These are phyloP conservation scores for Zaprionus inermis DNA, from an alignment of 1,140 invertebrate genomes.

Conservation along the genomic window DNA sequence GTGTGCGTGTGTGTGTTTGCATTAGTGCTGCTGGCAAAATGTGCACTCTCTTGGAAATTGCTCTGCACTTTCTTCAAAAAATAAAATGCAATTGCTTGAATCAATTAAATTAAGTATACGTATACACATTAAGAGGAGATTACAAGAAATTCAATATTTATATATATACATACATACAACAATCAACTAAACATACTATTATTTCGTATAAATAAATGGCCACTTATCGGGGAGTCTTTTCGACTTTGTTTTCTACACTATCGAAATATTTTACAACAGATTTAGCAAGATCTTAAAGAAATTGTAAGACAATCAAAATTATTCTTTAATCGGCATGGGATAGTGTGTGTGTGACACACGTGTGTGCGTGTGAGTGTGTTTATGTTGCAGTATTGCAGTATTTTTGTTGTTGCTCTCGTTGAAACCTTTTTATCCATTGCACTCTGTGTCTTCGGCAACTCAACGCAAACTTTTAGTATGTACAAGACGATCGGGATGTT, in stretches of 20 bases:
- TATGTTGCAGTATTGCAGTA: too few relatives aligned
- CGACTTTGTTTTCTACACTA: background rate
- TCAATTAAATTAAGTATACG: slow-evolving; percentile 9
- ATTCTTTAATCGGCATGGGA: background rate
- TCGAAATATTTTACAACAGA: slow-evolving; percentile 9
- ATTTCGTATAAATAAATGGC: background rate
- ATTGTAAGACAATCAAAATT: background rate
- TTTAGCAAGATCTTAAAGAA: background rate
- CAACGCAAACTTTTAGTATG: slow-evolving; percentile 49
- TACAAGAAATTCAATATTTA: background rate
- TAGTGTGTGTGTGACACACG: background rate
- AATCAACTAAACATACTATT: background rate
- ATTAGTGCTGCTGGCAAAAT: slow-evolving; percentile 24
- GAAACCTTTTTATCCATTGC: slow-evolving; percentile 68
- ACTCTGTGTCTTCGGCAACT: slow-evolving; percentile 37
- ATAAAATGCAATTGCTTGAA: slow-evolving; percentile 7
- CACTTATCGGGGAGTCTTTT: background rate
- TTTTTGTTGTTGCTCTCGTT: slow-evolving; percentile 45
- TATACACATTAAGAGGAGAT: background rate
- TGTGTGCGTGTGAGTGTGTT: slow-evolving; percentile 6
- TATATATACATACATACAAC: background rate
- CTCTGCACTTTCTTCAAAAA: slow-evolving; percentile 13
- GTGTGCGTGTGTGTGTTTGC: slow-evolving; percentile 11
- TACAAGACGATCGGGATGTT: slow-evolving; percentile 47
- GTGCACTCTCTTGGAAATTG: slow-evolving; percentile 20